Base-by-base conservation (phyloP, 2,113 vertebrate genomes). In the Camelus bactrianus region DNA sequence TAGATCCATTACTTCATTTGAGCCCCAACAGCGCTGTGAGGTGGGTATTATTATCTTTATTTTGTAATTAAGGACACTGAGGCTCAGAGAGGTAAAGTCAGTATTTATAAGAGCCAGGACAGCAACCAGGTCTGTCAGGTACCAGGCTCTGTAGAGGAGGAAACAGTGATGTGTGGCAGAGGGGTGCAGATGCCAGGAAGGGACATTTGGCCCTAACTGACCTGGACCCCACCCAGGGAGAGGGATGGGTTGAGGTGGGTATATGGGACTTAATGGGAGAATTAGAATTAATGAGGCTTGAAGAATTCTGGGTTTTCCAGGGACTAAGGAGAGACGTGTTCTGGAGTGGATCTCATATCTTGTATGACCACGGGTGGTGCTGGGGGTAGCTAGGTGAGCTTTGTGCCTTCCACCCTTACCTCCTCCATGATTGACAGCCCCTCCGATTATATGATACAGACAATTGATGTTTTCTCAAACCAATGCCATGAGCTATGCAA, bases 71-170 rank as follows among this genome's bases (percentile, higher is more conserved):
- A 67, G 35, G n/a, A 48, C 30, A 38, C 62, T 52, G 50, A 60
- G 89, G 38, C 60, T 72, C n/a, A 77, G 75, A 58, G 32, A 85
- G 52, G 46, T 52, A 80, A 86, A 96, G 62, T 82, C 89, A 42
- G 5, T 35, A 12, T 28, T 80, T 19, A 7, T 32, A 56, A 86
- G 89, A 95, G 73, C 32, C 60, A 81, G 52, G 42, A 65, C 5
- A 28, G 42, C 26, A 91, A 83, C 54, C 48, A 46, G 56, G 22
- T 73, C 69, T 84, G 35, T 28, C 2, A 8, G 15, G 20, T n/a
- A 17, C 64, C 16, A 13, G 13, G 26, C 32, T 81, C 81, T 81
- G 46, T 9, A 64, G 76, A 67, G 50, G 52, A 8, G 50, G 32
- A 42, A 42, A 42, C 5, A 30, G 77, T 35, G 72, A 69, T n/a